Conservation (phyloP, 2,888 invertebrate species). For the Erebia aethiops region DNA sequence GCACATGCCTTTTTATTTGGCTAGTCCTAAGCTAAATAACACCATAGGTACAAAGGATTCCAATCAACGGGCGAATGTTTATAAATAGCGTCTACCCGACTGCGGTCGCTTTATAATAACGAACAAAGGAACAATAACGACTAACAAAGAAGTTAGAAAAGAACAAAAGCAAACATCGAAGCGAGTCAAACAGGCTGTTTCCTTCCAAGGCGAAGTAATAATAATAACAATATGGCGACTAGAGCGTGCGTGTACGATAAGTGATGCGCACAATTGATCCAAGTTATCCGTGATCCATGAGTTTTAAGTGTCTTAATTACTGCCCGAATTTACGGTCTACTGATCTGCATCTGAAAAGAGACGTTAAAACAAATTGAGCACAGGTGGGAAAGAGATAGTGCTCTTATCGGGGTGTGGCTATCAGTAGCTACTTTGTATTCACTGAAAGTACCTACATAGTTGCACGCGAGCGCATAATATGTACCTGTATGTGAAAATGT, state of each 20-base stretch:
- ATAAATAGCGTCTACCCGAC: slow-evolving; percentile 62
- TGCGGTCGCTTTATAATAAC: slow-evolving; percentile 59
- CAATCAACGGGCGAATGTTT: slow-evolving; percentile 66
- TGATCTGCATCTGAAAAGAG: slow-evolving; percentile 51
- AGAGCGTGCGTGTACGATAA: slow-evolving; percentile 58
- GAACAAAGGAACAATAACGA: slow-evolving; percentile 75
- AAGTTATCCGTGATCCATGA: slow-evolving; percentile 43
- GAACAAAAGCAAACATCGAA: slow-evolving; percentile 71
- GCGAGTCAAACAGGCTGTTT: slow-evolving; percentile 67
- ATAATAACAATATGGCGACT: slow-evolving; percentile 69
- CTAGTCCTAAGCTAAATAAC: slow-evolving; percentile 50
- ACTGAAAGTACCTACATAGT: slow-evolving; percentile 59
- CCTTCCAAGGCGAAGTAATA: slow-evolving; percentile 67
- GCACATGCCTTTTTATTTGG: slow-evolving; percentile 44
- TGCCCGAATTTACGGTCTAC: slow-evolving; percentile 49
- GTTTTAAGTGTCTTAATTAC: slow-evolving; percentile 28
- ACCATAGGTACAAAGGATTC: slow-evolving; percentile 54
- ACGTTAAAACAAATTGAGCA: slow-evolving; percentile 45
- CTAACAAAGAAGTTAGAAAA: slow-evolving; percentile 74
- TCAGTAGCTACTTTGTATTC: slow-evolving; percentile 70
- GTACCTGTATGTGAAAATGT: slow-evolving; percentile 41
- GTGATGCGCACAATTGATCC: slow-evolving; percentile 59
- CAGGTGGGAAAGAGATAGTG: slow-evolving; percentile 62
- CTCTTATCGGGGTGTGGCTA: slow-evolving; percentile 73
- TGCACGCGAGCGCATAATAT: slow-evolving; percentile 61